phyloP scores from a whole-genome alignment of 2,797 vertebrate species.

The Chiloscyllium punctatum region DNA sequence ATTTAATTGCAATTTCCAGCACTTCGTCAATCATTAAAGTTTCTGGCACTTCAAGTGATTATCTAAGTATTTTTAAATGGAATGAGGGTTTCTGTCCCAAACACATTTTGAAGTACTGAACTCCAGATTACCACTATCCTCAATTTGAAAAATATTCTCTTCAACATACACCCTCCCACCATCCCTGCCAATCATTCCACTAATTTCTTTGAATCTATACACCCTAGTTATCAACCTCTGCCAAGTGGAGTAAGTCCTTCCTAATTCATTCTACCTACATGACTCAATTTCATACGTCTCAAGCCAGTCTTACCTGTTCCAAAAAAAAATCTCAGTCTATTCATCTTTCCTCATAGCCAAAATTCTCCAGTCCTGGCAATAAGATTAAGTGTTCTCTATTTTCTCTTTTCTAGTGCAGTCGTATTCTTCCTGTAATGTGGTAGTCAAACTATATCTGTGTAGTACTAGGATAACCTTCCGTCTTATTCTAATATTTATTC shows the following conservation, averaged over 20 bases:
- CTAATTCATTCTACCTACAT: background rate
- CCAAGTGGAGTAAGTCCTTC: background rate
- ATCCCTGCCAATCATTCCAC: background rate
- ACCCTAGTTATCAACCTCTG: background rate
- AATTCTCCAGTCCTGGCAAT: background rate
- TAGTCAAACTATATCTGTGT: background rate
- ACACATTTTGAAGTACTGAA: too few species aligned
- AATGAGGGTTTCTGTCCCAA: too few species aligned
- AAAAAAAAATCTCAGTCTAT: background rate
- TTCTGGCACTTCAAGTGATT: background rate
- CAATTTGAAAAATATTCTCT: background rate
- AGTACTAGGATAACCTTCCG: background rate
- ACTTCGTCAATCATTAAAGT: background rate
- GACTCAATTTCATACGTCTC: background rate
- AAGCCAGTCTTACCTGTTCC: background rate
- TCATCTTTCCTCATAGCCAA: background rate
- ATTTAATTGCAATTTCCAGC: background rate
- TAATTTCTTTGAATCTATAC: background rate
- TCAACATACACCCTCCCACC: background rate
- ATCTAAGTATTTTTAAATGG: background rate
- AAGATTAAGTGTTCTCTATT: background rate
- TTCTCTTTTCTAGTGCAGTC: background rate
- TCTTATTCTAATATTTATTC: background rate
- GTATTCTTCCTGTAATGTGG: background rate
- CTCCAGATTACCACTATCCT: background rate